phyloP scores from a whole-genome alignment of 2,113 vertebrate species.

The Ophthalmolycus amberensis region DNA sequence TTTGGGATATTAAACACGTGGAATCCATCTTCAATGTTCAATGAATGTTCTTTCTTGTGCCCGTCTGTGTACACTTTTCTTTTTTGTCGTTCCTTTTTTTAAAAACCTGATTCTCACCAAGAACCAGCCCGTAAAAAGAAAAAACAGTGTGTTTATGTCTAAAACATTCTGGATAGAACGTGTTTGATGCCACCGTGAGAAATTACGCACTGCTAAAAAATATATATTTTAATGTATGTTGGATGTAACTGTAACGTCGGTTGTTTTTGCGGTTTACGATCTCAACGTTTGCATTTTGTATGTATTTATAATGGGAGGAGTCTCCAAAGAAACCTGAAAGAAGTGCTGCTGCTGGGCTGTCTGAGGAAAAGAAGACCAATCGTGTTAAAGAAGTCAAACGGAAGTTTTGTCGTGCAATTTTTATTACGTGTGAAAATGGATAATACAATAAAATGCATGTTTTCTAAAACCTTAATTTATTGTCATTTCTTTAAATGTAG shows the following conservation, averaged over 20 bases:
- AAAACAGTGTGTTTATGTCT: background rate
- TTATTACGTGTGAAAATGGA: slow-evolving; percentile 68
- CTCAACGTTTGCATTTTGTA: slow-evolving; percentile 37
- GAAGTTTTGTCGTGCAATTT: slow-evolving; percentile 43
- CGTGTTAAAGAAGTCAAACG: slow-evolving; percentile 7
- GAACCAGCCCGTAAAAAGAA: background rate
- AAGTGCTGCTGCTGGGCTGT: slow-evolving; percentile 20
- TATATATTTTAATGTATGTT: slow-evolving; percentile 51
- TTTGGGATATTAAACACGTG: background rate
- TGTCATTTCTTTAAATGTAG: background rate
- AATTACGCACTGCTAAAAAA: background rate
- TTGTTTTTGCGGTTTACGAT: slow-evolving; percentile 26
- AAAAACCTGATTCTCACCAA: slow-evolving; percentile 1
- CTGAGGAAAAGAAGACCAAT: background rate
- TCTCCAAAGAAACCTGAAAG: background rate
- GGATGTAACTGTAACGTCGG: background rate
- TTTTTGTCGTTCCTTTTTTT: background rate
- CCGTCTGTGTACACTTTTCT: background rate
- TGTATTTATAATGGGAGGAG: slow-evolving; percentile 44
- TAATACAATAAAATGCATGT: slow-evolving; percentile 82
- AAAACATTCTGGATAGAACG: background rate
- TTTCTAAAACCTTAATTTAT: slow-evolving; percentile 70
- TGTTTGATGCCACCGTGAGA: background rate
- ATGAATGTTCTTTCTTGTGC: background rate
- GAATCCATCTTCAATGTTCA: background rate